A percentile compares a stretch with the other conserved stretches of the same genome.
These are phyloP conservation scores for Riparia riparia DNA, from an alignment of 2,113 vertebrate species.

Conservation along the genomic window DNA sequence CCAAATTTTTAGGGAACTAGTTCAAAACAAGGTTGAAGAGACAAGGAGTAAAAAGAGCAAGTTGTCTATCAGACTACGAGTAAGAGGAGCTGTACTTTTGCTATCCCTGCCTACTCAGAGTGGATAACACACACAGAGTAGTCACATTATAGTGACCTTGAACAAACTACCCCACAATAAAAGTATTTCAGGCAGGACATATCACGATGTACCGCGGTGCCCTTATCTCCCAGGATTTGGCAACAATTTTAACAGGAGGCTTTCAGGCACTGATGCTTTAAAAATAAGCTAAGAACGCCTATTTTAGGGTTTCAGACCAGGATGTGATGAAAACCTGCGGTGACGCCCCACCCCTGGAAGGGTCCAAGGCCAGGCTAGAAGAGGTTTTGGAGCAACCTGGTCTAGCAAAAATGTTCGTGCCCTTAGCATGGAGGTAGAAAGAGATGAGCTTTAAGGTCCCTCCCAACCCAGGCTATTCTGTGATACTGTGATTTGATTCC, in stretches of 20 bases:
- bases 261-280: not conserved
- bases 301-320: not conserved
- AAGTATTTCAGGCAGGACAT: not conserved
- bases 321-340: not conserved
- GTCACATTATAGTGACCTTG: not conserved
- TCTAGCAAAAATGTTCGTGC: not conserved
- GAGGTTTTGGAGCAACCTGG: not conserved
- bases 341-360: not conserved
- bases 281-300: not conserved
- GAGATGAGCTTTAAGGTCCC: not conserved
- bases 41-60: not conserved
- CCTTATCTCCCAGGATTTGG: not conserved
- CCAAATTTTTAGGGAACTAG: not conserved
- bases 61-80: not conserved
- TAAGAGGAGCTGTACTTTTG: not conserved
- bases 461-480: not conserved
- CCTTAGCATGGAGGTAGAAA: not conserved
- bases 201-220: not conserved
- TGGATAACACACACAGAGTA: accelerated
- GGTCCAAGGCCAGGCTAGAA: not conserved
- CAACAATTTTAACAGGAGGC: not conserved
- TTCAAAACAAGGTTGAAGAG: not conserved
- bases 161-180: not conserved
- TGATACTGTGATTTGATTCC: not conserved
- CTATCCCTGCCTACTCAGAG: not conserved